Percentiles rank a stretch among this genome's conserved stretches.
phyloP scores from a whole-genome alignment of 2,888 invertebrate genomes.

The Eutolmus rufibarbis region DNA sequence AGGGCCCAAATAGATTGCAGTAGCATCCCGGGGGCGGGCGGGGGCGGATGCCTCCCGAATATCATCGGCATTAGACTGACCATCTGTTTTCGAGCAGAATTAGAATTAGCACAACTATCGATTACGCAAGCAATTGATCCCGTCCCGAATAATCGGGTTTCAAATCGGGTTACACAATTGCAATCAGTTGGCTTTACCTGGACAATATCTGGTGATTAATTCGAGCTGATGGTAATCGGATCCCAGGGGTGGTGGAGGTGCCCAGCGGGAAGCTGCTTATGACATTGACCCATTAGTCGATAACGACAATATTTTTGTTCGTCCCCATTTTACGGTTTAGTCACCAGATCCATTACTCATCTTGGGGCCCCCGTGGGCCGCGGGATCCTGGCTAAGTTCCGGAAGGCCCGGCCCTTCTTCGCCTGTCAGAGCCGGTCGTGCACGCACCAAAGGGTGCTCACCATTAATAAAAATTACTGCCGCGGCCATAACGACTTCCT shows the following conservation, averaged over 20 bases:
- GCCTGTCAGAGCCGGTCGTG: neutral
- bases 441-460: constrained; percentile 11
- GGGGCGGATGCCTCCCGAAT: neutral
- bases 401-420: neutral
- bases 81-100: neutral
- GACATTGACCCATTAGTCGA: constrained; percentile 22
- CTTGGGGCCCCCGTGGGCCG: neutral
- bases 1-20: neutral
- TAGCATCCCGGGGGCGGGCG: neutral
- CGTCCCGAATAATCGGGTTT: neutral
- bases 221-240: neutral
- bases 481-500: neutral
- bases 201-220: constrained; percentile 3
- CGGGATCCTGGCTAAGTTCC: neutral
- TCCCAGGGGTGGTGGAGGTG: neutral
- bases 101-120: neutral
- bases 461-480: constrained; percentile 39
- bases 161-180: neutral
- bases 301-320: neutral
- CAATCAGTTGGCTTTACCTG: neutral
- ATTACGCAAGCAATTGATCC: neutral
- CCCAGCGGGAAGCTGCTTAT: neutral
- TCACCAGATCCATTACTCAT: constrained; percentile 30
- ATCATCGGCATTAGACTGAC: neutral
- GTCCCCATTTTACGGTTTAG: constrained; percentile 23